phyloP scores from a whole-genome alignment of 2,888 invertebrate species.

The Meta bourneti region DNA sequence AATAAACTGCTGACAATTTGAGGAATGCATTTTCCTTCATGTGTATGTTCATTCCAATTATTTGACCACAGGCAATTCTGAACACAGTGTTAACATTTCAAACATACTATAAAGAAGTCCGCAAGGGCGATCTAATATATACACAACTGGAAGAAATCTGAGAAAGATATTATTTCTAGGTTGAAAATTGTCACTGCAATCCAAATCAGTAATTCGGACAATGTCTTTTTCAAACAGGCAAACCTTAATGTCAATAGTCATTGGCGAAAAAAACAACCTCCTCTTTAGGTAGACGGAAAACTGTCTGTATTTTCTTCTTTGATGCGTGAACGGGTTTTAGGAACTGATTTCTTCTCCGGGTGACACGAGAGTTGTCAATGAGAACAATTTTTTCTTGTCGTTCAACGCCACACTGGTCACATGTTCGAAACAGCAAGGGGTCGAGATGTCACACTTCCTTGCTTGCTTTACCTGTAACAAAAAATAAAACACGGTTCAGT shows the following conservation, averaged over 20 bases:
- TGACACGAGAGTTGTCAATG: slow-evolving; percentile 81
- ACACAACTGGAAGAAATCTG: no score
- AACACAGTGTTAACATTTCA: no score
- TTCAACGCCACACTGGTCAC: slow-evolving; percentile 88
- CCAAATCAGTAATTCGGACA: not conserved
- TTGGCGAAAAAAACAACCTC: not conserved
- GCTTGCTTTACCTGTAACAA: slow-evolving; percentile 83
- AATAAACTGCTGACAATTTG: no score
- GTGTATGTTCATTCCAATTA: no score
- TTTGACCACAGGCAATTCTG: no score
- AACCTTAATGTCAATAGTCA: not conserved
- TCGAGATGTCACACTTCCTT: slow-evolving; percentile 90
- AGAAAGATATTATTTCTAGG: no score
- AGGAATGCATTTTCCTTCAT: no score
- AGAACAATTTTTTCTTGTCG: slow-evolving; percentile 86
- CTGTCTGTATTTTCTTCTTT: not conserved
- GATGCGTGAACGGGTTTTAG: slow-evolving; percentile 5
- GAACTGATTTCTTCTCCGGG: slow-evolving; percentile 54
- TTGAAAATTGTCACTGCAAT: no score
- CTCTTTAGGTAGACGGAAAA: not conserved
- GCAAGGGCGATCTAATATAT: no score
- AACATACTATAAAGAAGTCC: no score
- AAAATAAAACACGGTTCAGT: not conserved
- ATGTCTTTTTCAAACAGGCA: not conserved
- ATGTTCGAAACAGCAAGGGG: slow-evolving; percentile 92